Conservation (phyloP, 2,113 vertebrate genomes). For the Eulemur macaco region DNA sequence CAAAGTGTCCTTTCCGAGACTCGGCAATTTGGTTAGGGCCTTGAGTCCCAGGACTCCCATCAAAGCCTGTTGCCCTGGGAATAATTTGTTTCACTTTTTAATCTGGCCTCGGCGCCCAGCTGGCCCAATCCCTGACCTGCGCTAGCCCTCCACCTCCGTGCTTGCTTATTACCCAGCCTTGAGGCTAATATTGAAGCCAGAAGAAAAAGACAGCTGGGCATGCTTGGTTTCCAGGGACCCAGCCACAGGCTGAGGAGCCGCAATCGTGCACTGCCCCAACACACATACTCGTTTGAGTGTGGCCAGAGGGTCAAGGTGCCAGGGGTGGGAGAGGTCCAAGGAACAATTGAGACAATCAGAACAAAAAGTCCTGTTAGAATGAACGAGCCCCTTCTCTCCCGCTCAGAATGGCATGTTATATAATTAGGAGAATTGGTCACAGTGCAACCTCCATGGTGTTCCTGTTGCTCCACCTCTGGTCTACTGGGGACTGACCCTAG, state of each 20-base stretch:
- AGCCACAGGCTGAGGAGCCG: background rate
- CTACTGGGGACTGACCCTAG: background rate
- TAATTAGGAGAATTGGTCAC: background rate
- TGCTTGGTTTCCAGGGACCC: background rate
- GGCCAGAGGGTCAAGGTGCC: background rate
- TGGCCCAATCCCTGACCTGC: accelerated
- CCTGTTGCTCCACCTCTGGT: too few relatives aligned
- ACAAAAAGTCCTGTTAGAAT: background rate
- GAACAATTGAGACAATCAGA: accelerated
- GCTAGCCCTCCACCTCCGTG: background rate
- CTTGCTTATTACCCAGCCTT: background rate
- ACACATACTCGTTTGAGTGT: background rate
- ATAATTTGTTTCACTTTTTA: background rate
- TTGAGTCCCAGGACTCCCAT: background rate
- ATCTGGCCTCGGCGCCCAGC: accelerated
- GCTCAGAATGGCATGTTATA: background rate
- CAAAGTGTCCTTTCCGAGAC: background rate
- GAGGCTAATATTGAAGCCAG: background rate
- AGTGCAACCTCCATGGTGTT: background rate
- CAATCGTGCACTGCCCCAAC: accelerated
- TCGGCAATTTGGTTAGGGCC: background rate
- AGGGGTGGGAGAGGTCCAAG: background rate
- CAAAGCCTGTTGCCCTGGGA: background rate
- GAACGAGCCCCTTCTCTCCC: accelerated
- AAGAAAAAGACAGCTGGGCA: background rate